Percentiles rank a stretch among this genome's conserved stretches.
These are phyloP conservation scores for Cyclura pinguis DNA, from an alignment of 2,797 vertebrate genomes.

Conservation along the genomic window DNA sequence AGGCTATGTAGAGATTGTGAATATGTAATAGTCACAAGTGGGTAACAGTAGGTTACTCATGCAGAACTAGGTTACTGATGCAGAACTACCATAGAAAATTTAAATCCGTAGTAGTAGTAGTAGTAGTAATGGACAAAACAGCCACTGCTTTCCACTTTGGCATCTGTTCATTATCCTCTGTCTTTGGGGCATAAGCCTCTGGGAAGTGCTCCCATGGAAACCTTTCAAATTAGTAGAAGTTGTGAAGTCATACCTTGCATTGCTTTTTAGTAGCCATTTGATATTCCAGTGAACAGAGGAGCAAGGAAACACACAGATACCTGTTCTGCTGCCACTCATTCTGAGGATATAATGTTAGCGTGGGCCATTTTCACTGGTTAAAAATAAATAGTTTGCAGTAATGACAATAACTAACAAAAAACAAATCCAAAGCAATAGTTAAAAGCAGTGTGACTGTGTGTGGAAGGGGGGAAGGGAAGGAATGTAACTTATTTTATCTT, in stretches of 20 bases:
- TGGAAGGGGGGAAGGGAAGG: neutral
- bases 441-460: conserved; percentile 42
- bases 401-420: conserved; percentile 44
- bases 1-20: no score
- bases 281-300: conserved; percentile 46
- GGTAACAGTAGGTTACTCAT: no score
- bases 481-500: conserved; percentile 66
- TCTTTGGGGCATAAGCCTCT: neutral
- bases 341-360: conserved; percentile 53
- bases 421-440: conserved; percentile 68
- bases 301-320: conserved; percentile 33
- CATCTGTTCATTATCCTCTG: neutral
- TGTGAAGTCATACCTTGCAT: neutral
- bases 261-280: conserved; percentile 17
- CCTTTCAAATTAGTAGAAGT: conserved; percentile 11
- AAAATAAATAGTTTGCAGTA: conserved; percentile 60
- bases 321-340: conserved; percentile 42
- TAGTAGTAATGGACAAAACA: neutral
- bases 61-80: no score
- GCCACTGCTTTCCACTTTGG: neutral
- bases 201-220: conserved; percentile 14
- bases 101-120: no score
- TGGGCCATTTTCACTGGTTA: conserved; percentile 47
- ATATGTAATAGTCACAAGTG: no score
- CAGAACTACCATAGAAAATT: no score